A percentile compares a stretch with the other conserved stretches of the same genome.
These are phyloP conservation scores for Thereva unica DNA, from an alignment of 2,888 invertebrate genomes.

Conservation along the genomic window DNA sequence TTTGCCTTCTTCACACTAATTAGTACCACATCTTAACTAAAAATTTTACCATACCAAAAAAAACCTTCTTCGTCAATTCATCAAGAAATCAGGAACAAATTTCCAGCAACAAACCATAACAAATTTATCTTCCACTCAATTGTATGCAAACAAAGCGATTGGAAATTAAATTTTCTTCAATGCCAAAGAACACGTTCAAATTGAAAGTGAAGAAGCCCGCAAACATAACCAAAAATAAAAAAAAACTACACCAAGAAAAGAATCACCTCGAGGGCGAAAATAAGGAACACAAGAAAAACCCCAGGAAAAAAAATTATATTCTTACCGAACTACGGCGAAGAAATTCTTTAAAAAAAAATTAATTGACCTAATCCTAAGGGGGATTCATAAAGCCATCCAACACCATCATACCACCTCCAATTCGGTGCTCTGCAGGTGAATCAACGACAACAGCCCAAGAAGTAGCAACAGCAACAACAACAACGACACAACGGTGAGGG, in stretches of 20 bases:
- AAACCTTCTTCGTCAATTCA: neutral
- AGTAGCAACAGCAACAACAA: conserved; percentile 8
- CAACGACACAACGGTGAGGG: neutral
- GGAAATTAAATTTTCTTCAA: conserved; percentile 37
- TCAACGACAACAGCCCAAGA: neutral
- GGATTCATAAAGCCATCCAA: conserved; percentile 4
- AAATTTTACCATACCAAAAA: too few relatives aligned
- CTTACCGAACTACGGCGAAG: neutral
- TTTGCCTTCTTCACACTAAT: neutral
- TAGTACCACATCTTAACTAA: neutral
- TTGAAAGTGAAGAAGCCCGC: conserved; percentile 22
- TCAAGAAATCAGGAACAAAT: neutral
- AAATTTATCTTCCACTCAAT: conserved; percentile 17
- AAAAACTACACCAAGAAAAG: too few relatives aligned
- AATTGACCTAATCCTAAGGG: conserved; percentile 28
- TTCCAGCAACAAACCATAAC: conserved; percentile 23
- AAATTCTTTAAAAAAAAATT: conserved; percentile 17
- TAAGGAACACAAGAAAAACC: too few relatives aligned
- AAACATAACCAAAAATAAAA: neutral
- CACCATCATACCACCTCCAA: neutral
- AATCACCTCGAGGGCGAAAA: too few relatives aligned
- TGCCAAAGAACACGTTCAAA: conserved; percentile 16
- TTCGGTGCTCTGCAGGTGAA: too few relatives aligned
- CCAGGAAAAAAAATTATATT: neutral
- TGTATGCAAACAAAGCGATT: conserved; percentile 34